A percentile compares a stretch with the other conserved stretches of the same genome.
phyloP scores from a whole-genome alignment of 2,888 invertebrate species.

The Hypomecis punctinalis region DNA sequence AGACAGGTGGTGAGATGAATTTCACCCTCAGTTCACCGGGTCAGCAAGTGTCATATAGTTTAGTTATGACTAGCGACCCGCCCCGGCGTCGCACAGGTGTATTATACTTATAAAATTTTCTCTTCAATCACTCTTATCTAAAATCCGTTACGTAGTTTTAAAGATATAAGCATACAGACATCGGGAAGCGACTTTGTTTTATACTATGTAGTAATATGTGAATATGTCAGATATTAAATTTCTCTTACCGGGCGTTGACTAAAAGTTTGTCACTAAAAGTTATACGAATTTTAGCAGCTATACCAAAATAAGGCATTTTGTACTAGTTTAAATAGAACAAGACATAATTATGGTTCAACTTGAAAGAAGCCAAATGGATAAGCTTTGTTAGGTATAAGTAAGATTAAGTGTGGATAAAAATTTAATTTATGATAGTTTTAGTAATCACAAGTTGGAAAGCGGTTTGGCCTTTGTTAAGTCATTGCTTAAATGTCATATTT shows the following conservation, averaged over 20 bases:
- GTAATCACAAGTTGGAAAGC: conserved; percentile 17
- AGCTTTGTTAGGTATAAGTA: conserved; percentile 72
- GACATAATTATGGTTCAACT: conserved; percentile 84
- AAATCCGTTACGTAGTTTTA: too few species aligned
- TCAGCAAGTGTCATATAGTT: not conserved
- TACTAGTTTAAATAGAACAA: conserved; percentile 69
- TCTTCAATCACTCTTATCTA: too few species aligned
- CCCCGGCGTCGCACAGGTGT: too few species aligned
- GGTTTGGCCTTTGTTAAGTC: conserved; percentile 13
- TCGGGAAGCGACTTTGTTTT: too few species aligned
- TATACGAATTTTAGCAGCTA: conserved; percentile 55
- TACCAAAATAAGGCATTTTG: conserved; percentile 80
- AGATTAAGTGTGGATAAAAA: conserved; percentile 49
- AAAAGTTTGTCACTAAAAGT: conserved; percentile 26
- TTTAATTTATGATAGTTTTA: conserved; percentile 44
- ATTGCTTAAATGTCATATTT: not conserved
- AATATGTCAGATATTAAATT: not conserved
- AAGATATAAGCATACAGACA: too few species aligned
- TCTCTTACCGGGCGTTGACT: conserved; percentile 3
- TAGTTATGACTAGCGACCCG: too few species aligned
- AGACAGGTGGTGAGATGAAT: too few species aligned
- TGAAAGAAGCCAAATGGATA: conserved; percentile 84
- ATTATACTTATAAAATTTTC: too few species aligned
- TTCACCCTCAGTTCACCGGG: too few species aligned
- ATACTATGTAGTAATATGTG: too few species aligned